Evolutionary conservation across 2,888 invertebrate genomes (phyloP), one percentile per base, ranked within the genome.

Genomic region (Drosophila paramelanica): DNA sequence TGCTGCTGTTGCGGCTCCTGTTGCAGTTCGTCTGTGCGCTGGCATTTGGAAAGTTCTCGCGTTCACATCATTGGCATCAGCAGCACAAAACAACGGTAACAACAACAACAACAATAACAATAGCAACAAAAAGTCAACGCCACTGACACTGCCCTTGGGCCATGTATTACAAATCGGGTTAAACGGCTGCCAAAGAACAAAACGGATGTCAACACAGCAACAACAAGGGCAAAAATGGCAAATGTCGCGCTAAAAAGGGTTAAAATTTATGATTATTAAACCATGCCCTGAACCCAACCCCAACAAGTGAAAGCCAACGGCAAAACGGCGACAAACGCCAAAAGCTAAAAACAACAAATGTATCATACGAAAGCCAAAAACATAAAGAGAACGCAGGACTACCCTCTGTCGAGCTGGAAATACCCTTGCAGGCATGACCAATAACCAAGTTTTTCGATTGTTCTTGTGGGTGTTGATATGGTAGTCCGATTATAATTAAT

Each of bases 241-340:
- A 64, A 65, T 64, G 85, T 79, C 71, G 71, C 82, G 74, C 69
- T 65, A 73, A 88, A 83, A 84, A 77, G 83, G 83, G 83, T 85
- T 83, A 79, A 57, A 88, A 86, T 85, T 88, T 88, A 86, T 85
- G 87, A 83, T 88, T 85, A 88, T 88, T 88, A 86, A 86, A 79
- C 81, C 77, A 51, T 69, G 64, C 77, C 47, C 68, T 39, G 42
- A 42, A 47, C 57, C 51, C 50, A 3, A 36, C 14, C 11, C 17
- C 50, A 14, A 49, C 23, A 25, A 51, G 52, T 25, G 33, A 62
- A 67, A 62, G 72, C 51, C 64, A 73, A 51, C 46, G 46, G 61
- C 67, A 55, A 71, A 75, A 45, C 62, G 67, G 47, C 73, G 57
- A 65, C 67, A 75, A 75, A 77, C 72, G 77, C 73, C 41, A 41